These are phyloP conservation scores for Hydractinia symbiolongicarpus DNA, from an alignment of 30 jellyfish, hydroid and myxozoan genomes.

Conservation along the genomic window DNA sequence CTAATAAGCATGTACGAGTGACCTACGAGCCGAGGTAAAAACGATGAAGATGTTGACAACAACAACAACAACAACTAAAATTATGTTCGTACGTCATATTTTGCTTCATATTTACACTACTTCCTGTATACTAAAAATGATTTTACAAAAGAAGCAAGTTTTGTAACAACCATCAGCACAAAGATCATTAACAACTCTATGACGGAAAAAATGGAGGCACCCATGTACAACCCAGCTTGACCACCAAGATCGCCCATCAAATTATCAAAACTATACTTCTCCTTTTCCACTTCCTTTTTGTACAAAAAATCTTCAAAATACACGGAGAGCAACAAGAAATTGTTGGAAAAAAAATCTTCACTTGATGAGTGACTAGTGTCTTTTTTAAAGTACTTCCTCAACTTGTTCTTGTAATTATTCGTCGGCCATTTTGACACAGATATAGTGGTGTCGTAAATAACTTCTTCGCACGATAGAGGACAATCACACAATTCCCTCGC, in stretches of 20 bases:
- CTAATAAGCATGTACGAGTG: too few species aligned
- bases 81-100: too few species aligned
- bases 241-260: slow-evolving; percentile 25
- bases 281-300: slow-evolving; percentile 8
- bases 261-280: not conserved
- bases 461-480: slow-evolving; percentile 7
- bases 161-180: not conserved
- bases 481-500: not conserved
- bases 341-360: not conserved
- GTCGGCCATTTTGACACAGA: not conserved
- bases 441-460: not conserved
- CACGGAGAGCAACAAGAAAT: not conserved
- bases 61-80: too few species aligned
- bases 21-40: too few species aligned
- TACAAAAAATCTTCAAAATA: slow-evolving; percentile 7
- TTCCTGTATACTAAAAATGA: too few species aligned
- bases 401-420: not conserved
- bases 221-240: slow-evolving; percentile 10
- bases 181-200: not conserved
- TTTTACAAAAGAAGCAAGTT: not conserved
- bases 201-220: slow-evolving; percentile 12
- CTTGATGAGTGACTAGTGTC: not conserved
- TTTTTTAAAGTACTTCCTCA: not conserved
- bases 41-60: too few species aligned
- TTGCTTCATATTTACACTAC: too few species aligned